Evolutionary conservation across 2,888 invertebrate species (phyloP), one percentile per base, ranked within the genome.

Genomic region (Mayetiola destructor): DNA sequence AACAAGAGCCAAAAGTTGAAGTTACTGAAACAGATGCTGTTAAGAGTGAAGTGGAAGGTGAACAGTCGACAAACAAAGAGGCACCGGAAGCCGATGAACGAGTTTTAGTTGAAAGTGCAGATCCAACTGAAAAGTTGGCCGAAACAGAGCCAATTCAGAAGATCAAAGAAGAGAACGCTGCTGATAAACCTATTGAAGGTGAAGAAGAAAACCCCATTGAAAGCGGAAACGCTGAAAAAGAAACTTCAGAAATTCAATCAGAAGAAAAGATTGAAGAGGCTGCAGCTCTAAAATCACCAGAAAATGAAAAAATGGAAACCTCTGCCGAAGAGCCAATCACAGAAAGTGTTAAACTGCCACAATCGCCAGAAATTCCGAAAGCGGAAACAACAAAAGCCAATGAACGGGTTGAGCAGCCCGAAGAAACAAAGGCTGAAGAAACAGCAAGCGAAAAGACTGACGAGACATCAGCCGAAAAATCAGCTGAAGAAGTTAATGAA

Each of bases 31-130:
- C 10, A 29, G 68, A 75, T 29, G 77, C 75, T 1, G 75, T 78
- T 14, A 79, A 79, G 67, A 66, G 77, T 20, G 79, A 80, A 63
- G 76, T 75, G 61, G 74, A 76, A 59, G 23, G 23, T n/a, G 79
- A 79, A 63, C 78, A 79, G 62, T 4, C 20, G 3, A 77, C 79
- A 58, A 55, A 58, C 54, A 30, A 37, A 9, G 56, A 58, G 56
- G 59, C 60, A 57, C 60, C 42, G 56, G 65, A 61, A 37, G 56
- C 53, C n/a, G 29, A 48, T 21, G 63, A 63, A 52, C 55, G 58
- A 23, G 59, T 60, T 23, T 6, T n/a, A 18, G 48, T 35, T n/a
- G 30, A 42, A 36, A n/a, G 30, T 35, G 18, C 27, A 8, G 20
- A 42, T 21, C 12, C 39, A 18, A 18, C 23, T 21, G 42, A 55